These are phyloP conservation scores for Rhinichthys osculus DNA, from an alignment of 2,797 vertebrate genomes.

Conservation along the genomic window DNA sequence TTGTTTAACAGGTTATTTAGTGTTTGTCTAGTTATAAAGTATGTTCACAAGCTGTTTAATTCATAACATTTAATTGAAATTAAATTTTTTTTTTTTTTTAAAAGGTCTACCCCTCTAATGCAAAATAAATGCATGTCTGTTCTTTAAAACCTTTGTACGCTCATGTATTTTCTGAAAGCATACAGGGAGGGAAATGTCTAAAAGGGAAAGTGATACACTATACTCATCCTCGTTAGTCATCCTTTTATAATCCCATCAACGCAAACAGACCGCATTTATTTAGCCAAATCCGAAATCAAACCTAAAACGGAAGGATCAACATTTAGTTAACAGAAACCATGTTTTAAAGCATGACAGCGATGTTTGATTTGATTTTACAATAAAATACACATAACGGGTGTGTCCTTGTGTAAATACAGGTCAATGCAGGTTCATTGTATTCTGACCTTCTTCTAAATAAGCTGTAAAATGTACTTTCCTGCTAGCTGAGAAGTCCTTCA, in stretches of 20 bases:
- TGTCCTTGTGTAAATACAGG: conserved; percentile 37
- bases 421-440: not conserved
- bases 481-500: not conserved
- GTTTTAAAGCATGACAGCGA: not conserved
- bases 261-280: not conserved
- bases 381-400: conserved; percentile 3
- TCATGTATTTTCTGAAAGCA: not conserved
- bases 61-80: not conserved
- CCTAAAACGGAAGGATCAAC: not conserved
- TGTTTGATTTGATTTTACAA: not conserved
- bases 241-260: not conserved
- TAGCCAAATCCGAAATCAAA: not conserved
- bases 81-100: no score
- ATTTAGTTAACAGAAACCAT: not conserved
- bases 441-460: conserved; percentile 27
- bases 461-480: conserved; percentile 12
- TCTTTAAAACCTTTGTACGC: not conserved
- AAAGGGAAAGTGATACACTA: not conserved
- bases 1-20: no score
- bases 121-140: no score
- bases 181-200: not conserved
- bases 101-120: not conserved
- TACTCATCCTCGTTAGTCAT: not conserved
- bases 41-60: not conserved
- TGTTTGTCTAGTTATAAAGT: no score